A percentile compares a stretch with the other conserved stretches of the same genome.
phyloP scores from a whole-genome alignment of 2,888 invertebrate species.

The Ptycholaimellus sp. region DNA sequence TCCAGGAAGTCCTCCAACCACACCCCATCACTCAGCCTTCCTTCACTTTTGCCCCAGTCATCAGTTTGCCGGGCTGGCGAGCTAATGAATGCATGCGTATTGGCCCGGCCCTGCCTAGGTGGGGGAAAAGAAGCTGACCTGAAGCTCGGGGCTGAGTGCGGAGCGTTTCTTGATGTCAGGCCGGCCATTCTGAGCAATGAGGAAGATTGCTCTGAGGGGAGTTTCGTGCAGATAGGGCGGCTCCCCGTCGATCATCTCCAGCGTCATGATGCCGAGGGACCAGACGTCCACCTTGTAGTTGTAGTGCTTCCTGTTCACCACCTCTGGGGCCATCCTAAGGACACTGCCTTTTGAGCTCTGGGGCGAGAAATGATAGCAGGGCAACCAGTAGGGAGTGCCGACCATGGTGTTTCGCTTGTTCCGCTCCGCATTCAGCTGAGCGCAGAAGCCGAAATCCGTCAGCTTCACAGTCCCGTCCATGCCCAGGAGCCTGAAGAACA shows the following conservation, averaged over 20 bases:
- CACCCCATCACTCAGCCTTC: too few relatives aligned
- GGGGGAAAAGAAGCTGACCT: too few relatives aligned
- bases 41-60: too few relatives aligned
- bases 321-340: constrained; percentile 79
- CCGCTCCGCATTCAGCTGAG: constrained; percentile 73
- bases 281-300: constrained; percentile 47
- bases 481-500: too few relatives aligned
- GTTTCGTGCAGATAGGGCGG: constrained; percentile 89
- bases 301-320: constrained; percentile 27
- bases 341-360: too few relatives aligned
- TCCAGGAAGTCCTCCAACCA: constrained; percentile 39
- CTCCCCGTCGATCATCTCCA: constrained; percentile 75
- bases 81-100: too few relatives aligned
- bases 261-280: constrained; percentile 77
- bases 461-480: constrained; percentile 38
- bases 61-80: too few relatives aligned
- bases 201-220: constrained; percentile 51
- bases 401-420: constrained; percentile 39
- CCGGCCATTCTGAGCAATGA: constrained; percentile 80
- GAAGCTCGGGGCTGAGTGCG: constrained; percentile 45
- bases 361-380: too few relatives aligned
- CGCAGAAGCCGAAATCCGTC: constrained; percentile 85
- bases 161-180: constrained; percentile 65
- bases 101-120: too few relatives aligned
- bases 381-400: constrained; percentile 24